Evolutionary conservation across 2,888 invertebrate genomes (phyloP).

Genomic region (Leptinotarsa tumamoca): DNA sequence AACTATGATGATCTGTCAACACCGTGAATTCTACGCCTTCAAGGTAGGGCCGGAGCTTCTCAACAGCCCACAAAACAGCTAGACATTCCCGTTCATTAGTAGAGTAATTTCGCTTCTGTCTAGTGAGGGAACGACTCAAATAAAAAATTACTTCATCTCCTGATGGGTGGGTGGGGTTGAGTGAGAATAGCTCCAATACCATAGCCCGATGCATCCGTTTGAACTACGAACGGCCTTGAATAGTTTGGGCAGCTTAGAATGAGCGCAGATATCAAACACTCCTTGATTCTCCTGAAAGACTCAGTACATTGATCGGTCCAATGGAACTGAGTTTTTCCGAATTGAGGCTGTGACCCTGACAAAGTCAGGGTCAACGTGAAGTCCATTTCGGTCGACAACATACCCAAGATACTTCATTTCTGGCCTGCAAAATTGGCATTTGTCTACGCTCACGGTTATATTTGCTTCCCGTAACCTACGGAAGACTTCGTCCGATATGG

Average conservation of each 20-base stretch:
- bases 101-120: slow-evolving; percentile 18
- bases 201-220: slow-evolving; percentile 25
- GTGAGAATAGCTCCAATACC: slow-evolving; percentile 27
- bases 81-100: background rate
- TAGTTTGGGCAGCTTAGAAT: slow-evolving; percentile 30
- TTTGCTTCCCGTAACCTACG: slow-evolving; percentile 44
- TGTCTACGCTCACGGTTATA: slow-evolving; percentile 44
- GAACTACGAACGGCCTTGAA: slow-evolving; percentile 23
- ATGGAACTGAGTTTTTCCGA: slow-evolving; percentile 26
- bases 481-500: slow-evolving; percentile 46
- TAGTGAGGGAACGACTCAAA: slow-evolving; percentile 12
- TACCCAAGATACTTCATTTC: slow-evolving; percentile 33
- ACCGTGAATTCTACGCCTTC: slow-evolving; percentile 39
- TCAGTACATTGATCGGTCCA: slow-evolving; percentile 25
- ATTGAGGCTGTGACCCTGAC: slow-evolving; percentile 30
- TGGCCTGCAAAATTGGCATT: slow-evolving; percentile 31
- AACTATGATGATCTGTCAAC: slow-evolving; percentile 40
- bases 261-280: slow-evolving; percentile 28
- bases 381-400: slow-evolving; percentile 15
- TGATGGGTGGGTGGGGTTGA: slow-evolving; percentile 10
- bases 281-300: slow-evolving; percentile 26
- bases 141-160: slow-evolving; percentile 28
- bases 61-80: slow-evolving; percentile 17
- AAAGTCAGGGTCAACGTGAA: background rate
- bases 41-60: slow-evolving; percentile 42